phyloP scores from a whole-genome alignment of 2,113 vertebrate genomes.

The Shinisaurus crocodilurus region DNA sequence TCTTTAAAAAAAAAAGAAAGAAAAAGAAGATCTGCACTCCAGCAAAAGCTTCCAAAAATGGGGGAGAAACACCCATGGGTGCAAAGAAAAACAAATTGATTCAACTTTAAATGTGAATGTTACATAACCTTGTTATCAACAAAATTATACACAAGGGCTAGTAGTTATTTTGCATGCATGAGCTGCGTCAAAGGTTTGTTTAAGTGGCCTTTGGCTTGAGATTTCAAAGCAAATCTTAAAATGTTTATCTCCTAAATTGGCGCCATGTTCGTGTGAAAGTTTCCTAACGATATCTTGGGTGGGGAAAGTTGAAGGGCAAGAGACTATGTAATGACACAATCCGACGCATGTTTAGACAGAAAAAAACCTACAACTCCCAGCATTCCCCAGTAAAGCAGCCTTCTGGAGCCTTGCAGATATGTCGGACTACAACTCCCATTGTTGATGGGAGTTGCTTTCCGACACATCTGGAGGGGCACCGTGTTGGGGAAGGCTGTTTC shows the following conservation, averaged over 20 bases:
- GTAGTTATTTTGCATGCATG: conserved; percentile 22
- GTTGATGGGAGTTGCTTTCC: neutral
- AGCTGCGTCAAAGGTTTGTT: conserved; percentile 25
- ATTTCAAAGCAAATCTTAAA: conserved; percentile 10
- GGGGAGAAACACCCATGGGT: neutral
- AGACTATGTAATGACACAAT: too few species aligned
- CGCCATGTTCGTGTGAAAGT: conserved; percentile 35
- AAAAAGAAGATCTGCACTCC: too few species aligned
- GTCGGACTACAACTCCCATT: neutral
- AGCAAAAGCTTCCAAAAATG: neutral
- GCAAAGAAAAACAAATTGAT: neutral
- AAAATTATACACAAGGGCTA: neutral
- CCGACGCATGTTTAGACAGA: too few species aligned
- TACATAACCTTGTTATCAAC: neutral
- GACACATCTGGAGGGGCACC: neutral
- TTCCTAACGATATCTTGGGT: conserved; percentile 40
- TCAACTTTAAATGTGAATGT: neutral
- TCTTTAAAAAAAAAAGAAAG: neutral
- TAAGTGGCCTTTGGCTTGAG: conserved; percentile 42
- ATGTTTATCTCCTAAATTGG: conserved; percentile 3
- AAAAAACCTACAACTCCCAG: too few species aligned
- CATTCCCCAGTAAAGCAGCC: neutral
- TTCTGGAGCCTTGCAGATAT: neutral
- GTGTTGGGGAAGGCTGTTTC: neutral
- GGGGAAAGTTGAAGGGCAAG: conserved; percentile 27